These are phyloP conservation scores for Eira barbara DNA, from an alignment of 2,113 vertebrate genomes.

Conservation along the genomic window DNA sequence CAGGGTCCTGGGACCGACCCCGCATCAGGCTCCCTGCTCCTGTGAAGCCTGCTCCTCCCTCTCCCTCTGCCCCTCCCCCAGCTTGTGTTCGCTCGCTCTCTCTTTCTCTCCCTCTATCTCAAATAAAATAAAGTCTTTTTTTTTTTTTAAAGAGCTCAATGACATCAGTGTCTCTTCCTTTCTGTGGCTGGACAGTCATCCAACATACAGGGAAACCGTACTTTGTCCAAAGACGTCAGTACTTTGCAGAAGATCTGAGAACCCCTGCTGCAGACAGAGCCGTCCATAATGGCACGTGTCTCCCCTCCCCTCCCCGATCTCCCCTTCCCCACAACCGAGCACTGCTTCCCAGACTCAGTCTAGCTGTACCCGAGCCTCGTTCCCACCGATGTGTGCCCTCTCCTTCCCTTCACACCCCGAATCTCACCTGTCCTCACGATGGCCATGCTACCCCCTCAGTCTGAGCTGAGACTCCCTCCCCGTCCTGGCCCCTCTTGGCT, in stretches of 20 bases:
- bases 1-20: neutral
- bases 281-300: rapidly evolving
- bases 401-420: neutral
- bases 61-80: neutral
- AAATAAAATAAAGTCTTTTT: neutral
- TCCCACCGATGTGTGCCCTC: neutral
- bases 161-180: neutral
- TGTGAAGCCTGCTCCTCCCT: neutral
- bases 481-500: rapidly evolving
- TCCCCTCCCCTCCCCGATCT: neutral
- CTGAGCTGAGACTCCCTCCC: neutral
- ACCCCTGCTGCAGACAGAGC: neutral
- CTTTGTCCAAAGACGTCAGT: neutral
- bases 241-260: neutral
- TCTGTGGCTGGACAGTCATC: neutral
- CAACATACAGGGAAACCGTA: rapidly evolving
- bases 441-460: neutral
- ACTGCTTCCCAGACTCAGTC: neutral
- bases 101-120: neutral
- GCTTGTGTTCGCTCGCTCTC: neutral
- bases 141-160: neutral
- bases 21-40: neutral
- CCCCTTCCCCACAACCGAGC: neutral
- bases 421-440: neutral
- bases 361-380: neutral